A percentile compares a stretch with the other conserved stretches of the same genome.
Conservation (phyloP, 2,113 vertebrate genomes). For the Malurus melanocephalus region DNA sequence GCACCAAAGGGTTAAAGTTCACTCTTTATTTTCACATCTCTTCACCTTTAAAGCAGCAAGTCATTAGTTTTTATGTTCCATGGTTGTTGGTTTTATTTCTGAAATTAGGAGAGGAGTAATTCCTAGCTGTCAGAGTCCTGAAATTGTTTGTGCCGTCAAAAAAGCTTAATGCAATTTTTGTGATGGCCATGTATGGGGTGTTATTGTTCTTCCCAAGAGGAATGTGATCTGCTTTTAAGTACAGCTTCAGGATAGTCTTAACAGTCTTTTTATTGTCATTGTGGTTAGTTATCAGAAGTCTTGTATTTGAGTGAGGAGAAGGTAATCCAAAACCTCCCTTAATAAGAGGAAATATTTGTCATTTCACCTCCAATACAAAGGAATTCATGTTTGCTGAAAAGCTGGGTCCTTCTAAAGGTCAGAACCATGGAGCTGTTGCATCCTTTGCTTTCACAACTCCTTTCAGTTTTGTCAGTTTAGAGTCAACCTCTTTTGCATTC, state of each 20-base stretch:
- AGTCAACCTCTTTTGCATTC: not conserved
- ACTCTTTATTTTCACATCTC: constrained; percentile 3
- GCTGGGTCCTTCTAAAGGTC: constrained; percentile 38
- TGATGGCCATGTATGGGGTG: not conserved
- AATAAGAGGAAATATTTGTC: constrained; percentile 61
- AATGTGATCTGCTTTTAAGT: constrained; percentile 29
- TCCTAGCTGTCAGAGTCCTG: not conserved
- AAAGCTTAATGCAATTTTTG: not conserved
- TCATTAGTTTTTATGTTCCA: not conserved
- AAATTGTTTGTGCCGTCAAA: not conserved
- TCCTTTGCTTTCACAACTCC: constrained; percentile 34
- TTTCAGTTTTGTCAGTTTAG: constrained; percentile 34
- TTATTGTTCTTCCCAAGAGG: constrained; percentile 29
- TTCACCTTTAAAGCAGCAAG: constrained; percentile 2
- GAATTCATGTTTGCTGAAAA: constrained; percentile 30
- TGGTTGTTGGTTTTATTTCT: not conserved
- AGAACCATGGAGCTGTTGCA: constrained; percentile 11
- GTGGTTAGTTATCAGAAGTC: constrained; percentile 32
- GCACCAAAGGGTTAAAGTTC: not conserved
- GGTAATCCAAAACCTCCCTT: constrained; percentile 43
- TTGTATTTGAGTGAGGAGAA: constrained; percentile 5
- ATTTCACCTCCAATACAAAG: constrained; percentile 50
- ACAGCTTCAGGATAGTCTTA: constrained; percentile 12
- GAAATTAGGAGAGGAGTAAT: constrained; percentile 12
- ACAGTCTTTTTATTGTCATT: constrained; percentile 33